Evolutionary conservation across 2,797 vertebrate genomes (phyloP).

Genomic region (Rhynchotus rufescens): DNA sequence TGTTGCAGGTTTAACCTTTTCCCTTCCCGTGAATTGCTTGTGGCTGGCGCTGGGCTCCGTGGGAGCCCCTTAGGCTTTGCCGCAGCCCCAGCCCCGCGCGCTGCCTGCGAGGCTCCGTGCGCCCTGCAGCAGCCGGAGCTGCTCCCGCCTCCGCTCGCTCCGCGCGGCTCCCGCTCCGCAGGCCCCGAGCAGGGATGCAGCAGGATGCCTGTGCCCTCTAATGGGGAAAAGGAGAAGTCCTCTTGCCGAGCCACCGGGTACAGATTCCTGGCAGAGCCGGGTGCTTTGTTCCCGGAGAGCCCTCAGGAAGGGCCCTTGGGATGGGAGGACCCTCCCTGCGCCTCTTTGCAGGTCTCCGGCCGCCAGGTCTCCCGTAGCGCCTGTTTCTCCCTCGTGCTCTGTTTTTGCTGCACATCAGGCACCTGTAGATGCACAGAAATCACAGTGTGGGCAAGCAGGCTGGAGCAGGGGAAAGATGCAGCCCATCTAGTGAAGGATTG

Average conservation of each 20-base stretch:
- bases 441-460: accelerated
- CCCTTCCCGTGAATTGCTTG: accelerated
- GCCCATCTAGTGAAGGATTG: background rate
- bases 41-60: background rate
- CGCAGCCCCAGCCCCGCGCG: background rate
- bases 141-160: no score
- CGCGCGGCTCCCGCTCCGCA: background rate
- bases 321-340: no score
- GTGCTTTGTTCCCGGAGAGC: background rate
- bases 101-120: no score
- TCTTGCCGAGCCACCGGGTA: background rate
- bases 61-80: accelerated
- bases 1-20: background rate
- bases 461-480: accelerated
- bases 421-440: accelerated
- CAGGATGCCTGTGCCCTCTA: background rate
- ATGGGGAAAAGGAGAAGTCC: background rate
- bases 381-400: background rate
- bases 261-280: background rate
- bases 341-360: no score
- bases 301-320: background rate
- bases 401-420: background rate
- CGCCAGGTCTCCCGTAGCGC: background rate
- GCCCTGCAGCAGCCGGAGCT: no score
- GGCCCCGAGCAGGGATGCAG: background rate